Base-by-base conservation (phyloP, 2,113 vertebrate species). In the Lota lota region DNA sequence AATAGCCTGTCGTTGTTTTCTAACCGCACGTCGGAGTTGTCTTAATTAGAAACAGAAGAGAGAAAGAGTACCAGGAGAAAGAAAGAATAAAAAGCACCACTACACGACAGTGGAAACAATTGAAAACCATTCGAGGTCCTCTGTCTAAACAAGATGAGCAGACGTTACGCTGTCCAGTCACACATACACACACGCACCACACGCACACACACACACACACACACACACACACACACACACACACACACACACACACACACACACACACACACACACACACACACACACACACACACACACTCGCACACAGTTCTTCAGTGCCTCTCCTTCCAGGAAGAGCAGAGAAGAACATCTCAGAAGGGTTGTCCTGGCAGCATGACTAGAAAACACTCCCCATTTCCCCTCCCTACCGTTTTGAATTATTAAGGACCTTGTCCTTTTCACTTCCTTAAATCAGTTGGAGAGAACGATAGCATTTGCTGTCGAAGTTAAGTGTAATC, bases 21-120 rank as follows among this genome's bases (percentile, higher is more conserved):
- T 53, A 69, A 77, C 76, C 61, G 51, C 69, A 72, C 57, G 66
- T 73, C 61, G 72, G 69, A 85, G 76, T 60, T 20, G 64, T 68
- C 70, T 70, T 57, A 81, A 89, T 88, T 72, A 79, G 82, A 89
- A 88, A 78, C 85, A 88, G 85, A 82, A 69, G 70, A 65, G 70
- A 65, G 72, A 22, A 56, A 78, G 73, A 70, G 61, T 10, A 62
- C 64, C 70, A 67, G 19, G 58, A 67, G 74, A 65, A 14, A 47
- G 40, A 47, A 14, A 47, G 40, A 47, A 33, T 33, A 33, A 4
- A 4, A 33, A 33, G 28, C 28, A 33, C 28, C 7, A 33, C 4
- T 33, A 2, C 28, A 33, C 28, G 28, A 33, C 28, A 33, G 28
- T 33, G 28, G 28, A 59, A 54, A 64, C 15, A 22, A 20, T 67